A percentile compares a stretch with the other conserved stretches of the same genome.
phyloP scores from a whole-genome alignment of 2,113 vertebrate species.

The Pedetes capensis region DNA sequence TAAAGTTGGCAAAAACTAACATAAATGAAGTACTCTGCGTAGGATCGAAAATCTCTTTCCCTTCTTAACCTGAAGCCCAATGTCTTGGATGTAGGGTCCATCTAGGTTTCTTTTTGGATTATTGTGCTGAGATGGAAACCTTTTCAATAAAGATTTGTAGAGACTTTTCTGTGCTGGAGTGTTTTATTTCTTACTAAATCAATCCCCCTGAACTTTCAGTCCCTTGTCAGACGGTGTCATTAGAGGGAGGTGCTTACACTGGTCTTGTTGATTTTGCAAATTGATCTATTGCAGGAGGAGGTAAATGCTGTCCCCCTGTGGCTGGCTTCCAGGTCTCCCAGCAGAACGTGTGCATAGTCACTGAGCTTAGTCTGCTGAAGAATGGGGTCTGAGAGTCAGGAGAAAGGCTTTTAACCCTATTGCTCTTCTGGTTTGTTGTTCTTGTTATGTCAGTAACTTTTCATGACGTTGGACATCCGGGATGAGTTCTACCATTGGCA shows the following conservation, averaged over 20 bases:
- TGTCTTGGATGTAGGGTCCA: conserved; percentile 54
- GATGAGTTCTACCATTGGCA: not conserved
- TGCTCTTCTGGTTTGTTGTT: not conserved
- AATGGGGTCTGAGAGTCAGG: not conserved
- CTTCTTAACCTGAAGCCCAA: conserved; percentile 68
- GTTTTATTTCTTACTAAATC: conserved; percentile 78
- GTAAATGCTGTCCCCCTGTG: not conserved
- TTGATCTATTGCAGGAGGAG: conserved; percentile 9
- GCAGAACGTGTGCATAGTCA: accelerated
- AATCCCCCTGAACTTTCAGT: not conserved
- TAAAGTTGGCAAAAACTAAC: conserved; percentile 68
- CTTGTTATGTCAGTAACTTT: not conserved
- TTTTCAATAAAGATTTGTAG: conserved; percentile 81
- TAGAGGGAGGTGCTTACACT: not conserved
- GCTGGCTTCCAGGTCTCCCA: not conserved
- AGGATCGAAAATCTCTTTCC: conserved; percentile 62
- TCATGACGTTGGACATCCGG: not conserved
- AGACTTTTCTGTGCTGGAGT: conserved; percentile 69
- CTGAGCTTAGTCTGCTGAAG: not conserved
- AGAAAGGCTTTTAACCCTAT: not conserved
- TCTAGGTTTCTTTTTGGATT: conserved; percentile 76
- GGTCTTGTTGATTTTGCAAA: conserved; percentile 35
- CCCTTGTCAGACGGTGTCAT: not conserved
- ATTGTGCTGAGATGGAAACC: conserved; percentile 75
- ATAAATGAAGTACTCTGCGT: conserved; percentile 67